Evolutionary conservation across 1,140 invertebrate genomes (phyloP).

Genomic region (Muscidifurax raptorellus): DNA sequence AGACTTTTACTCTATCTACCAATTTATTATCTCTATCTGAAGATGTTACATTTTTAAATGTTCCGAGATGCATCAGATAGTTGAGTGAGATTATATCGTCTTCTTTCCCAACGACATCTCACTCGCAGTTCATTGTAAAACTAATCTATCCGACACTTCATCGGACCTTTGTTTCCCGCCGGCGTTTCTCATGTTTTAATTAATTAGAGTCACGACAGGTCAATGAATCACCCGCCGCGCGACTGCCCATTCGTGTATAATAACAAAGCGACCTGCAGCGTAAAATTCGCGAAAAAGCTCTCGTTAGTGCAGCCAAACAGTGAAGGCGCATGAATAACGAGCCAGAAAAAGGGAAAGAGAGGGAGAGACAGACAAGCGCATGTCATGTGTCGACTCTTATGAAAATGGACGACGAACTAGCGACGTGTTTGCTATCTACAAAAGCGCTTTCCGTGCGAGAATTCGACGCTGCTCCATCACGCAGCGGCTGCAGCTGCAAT

Average conservation of each 20-base stretch:
- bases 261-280: background rate
- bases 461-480: constrained; percentile 34
- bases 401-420: constrained; percentile 62
- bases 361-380: constrained; percentile 5
- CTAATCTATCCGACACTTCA: constrained; percentile 12
- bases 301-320: background rate
- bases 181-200: constrained; percentile 17
- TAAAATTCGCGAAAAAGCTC: background rate
- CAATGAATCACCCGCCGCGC: constrained; percentile 20
- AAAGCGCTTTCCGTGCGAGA: constrained; percentile 38
- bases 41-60: too few species aligned
- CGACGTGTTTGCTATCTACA: constrained; percentile 46
- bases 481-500: background rate
- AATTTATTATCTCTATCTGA: too few species aligned
- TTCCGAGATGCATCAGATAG: too few species aligned
- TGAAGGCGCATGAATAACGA: background rate
- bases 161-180: background rate
- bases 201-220: constrained; percentile 36
- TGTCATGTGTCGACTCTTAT: constrained; percentile 56
- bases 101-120: background rate
- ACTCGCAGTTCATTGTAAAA: background rate
- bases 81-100: background rate
- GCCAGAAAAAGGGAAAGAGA: background rate
- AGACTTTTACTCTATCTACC: too few species aligned
- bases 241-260: background rate